These are phyloP conservation scores for Pseudomyrmex gracilis DNA, from an alignment of 1,140 invertebrate species.

Conservation along the genomic window DNA sequence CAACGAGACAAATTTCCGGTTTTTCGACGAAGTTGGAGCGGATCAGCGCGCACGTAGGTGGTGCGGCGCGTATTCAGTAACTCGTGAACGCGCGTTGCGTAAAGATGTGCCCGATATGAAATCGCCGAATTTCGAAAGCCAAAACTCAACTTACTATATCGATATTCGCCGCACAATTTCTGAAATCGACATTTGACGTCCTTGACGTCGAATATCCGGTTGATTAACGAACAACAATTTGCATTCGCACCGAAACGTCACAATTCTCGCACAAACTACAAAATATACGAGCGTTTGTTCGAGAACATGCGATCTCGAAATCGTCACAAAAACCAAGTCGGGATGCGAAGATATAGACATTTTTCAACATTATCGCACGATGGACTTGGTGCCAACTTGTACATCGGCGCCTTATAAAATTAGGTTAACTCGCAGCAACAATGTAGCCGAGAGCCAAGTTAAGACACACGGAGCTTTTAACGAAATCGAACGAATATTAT, in stretches of 20 bases:
- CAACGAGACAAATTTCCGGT: slow-evolving; percentile 63
- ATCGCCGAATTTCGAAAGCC: slow-evolving; percentile 43
- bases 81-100: slow-evolving; percentile 4
- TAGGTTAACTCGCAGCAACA: slow-evolving; percentile 56
- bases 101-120: slow-evolving; percentile 32
- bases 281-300: slow-evolving; percentile 13
- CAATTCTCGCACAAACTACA: slow-evolving; percentile 31
- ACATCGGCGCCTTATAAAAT: slow-evolving; percentile 60
- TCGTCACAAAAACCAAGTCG: neutral
- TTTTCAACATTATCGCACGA: slow-evolving; percentile 46
- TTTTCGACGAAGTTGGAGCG: slow-evolving; percentile 60
- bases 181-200: neutral
- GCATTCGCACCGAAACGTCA: neutral
- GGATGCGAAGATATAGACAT: slow-evolving; percentile 14
- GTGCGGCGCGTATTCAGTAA: slow-evolving; percentile 26
- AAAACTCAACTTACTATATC: slow-evolving; percentile 27
- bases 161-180: neutral
- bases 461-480: slow-evolving; percentile 53
- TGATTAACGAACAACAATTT: slow-evolving; percentile 25
- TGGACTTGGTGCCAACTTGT: slow-evolving; percentile 31
- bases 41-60: slow-evolving; percentile 43
- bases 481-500: slow-evolving; percentile 47
- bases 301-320: slow-evolving; percentile 19
- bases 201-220: neutral
- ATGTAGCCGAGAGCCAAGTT: slow-evolving; percentile 66